Base-by-base conservation (phyloP, 2,888 invertebrate species). In the Dascillus cervinus region DNA sequence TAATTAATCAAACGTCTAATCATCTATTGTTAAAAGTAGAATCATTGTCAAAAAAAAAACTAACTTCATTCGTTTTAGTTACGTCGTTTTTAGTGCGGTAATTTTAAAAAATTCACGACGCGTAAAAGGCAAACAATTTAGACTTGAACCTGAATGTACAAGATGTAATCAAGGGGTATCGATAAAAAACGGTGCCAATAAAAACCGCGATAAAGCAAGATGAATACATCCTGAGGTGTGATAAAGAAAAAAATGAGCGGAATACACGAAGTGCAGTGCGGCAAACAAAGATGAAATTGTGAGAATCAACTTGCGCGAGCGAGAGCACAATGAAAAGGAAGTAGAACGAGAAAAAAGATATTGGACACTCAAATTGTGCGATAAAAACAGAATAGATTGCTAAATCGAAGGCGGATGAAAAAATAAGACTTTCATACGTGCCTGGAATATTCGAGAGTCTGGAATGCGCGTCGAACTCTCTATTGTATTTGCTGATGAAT, bases 311-410 rank as follows among this genome's bases (percentile, higher is more conserved):
- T 33, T 25, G 39, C 26, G 33, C 3, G 27, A 35, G 36, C 12
- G 33, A 36, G 37, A 35, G 23, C 26, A 22, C 30, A 34, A 27
- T 26, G 25, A 21, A 10, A 15, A 13, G 22, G 28, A 26, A 12
- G 22, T 12, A 31, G 37, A 36, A 17, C 20, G 28, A 23, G 39
- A 35, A 22, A 26, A 28, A 20, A 28, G 47, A 50, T 57, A 52
- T 54, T 49, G 58, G 56, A 55, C 55, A 56, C 56, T 55, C 54
- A 55, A 57, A 60, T 59, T 56, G 57, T 42, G 50, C 58, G 60
- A 62, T 62, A 61, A 61, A 60, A 61, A 61, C 53, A 52, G 58
- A 60, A 60, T 60, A 52, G 58, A 61, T 61, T 55, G 60, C 60
- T 55, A 56, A 60, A 60, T 60, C 60, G 60, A 56, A 59, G 49